Evolutionary conservation across 1,140 invertebrate species (phyloP), one percentile per base, ranked within the genome.

Genomic region (Drosophila nasuta): DNA sequence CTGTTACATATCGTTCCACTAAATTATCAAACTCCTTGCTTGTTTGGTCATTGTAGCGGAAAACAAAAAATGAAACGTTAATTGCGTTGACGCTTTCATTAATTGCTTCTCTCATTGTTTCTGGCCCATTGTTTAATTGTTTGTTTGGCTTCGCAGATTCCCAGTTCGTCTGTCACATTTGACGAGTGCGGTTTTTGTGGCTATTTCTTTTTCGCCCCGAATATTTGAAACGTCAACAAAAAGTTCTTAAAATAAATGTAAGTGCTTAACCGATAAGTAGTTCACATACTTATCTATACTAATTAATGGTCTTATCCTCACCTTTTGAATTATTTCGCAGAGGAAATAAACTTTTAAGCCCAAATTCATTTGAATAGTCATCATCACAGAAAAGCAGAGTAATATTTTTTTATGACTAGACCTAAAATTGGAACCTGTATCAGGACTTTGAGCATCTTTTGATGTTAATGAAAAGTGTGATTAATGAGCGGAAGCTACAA

Each of bases 21-120:
- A 11, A 41, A 10, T 41, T 10, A 41, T 41, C 1, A 10, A 10
- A 41, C 33, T 33, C 33, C 33, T 33, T 5, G 33, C 33, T 1
- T 5, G 33, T 33, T 41, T 41, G 10, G 38, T 41, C 8, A 8
- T 41, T 11, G 38, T 41, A 41, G 38, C 3, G 8, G 11, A 41
- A n/a, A 41, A 73, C 58, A 73, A 63, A 73, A 58, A 73, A 63
- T 59, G 48, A 49, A 67, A 68, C 63, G 68, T 70, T 83, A 85
- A 83, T 85, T 80, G 64, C 65, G 48, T 83, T 83, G 77, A 83
- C 81, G 68, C 60, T 82, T 71, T 77, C 41, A 45, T 66, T 66
- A 45, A 67, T 46, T 57, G 43, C 25, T 58, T 66, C 45, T 51
- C 52, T 38, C 54, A 46, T 67, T 72, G 58, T 60, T 68, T 25